Base-by-base conservation (phyloP, 2,888 invertebrate species). In the Atethmia centrago region DNA sequence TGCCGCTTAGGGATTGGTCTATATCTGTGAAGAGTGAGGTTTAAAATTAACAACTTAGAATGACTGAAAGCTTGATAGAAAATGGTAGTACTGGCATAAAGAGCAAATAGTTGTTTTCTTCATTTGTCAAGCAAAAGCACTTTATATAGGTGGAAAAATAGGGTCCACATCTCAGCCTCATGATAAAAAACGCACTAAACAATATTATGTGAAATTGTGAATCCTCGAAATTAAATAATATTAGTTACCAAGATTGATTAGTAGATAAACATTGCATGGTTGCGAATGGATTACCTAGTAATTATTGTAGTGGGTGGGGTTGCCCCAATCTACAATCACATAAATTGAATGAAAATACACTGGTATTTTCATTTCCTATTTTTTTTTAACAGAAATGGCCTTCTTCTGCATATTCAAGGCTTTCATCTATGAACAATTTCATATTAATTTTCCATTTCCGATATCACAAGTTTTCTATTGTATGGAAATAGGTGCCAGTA, bases 1-100 rank as follows among this genome's bases (percentile, higher is more conserved):
- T 98, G 56, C 98, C 98, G 80, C 98, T 97, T 40, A 98, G 94
- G 7, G 98, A 95, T 82, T 95, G 95, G 80, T 96, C 96, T 83
- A 96, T 95, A 69, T 96, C 96, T 96, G 93, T 36, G n/a, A 77
- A 61, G 0, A 3, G 3, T 1, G 2, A 5, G 7, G 19, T 14
- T 45, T 56, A 3, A 36, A n/a, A 25, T 68, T 25, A 68, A 12
- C 7, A 62, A 25, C 2, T 25, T 42, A 2, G 8, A 42, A 19
- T 61, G 0, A 40, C n/a, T 61, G 19, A 40, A 61, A 2, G n/a
- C 59, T n/a, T 59, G 14, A 14, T 61, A 5, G 9, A n/a, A 61
- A n/a, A 31, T 31, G 12, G 12, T 31, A 1, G 21, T 21, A 21
- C 31, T 31, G 19, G 7, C 12, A 7, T 31, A 21, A 8, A 59